Conservation (phyloP, 2,888 invertebrate species). For the Harpagoxenus sublaevis region DNA sequence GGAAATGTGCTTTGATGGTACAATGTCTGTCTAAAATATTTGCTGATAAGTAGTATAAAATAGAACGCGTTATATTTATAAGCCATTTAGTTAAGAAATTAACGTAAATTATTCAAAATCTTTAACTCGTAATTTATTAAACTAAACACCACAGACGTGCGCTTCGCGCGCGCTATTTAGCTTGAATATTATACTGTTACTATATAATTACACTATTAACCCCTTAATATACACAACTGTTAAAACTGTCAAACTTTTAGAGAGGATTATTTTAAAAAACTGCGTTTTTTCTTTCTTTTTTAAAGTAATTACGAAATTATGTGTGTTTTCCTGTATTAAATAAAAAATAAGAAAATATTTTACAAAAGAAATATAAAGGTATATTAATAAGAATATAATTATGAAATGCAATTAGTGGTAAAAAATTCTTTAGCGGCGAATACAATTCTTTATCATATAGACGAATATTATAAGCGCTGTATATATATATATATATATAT, state of each 20-base stretch:
- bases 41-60: slow-evolving; percentile 19
- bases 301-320: not conserved
- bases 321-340: not conserved
- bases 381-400: not conserved
- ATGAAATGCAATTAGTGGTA: not conserved
- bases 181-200: too few relatives aligned
- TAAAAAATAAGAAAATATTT: not conserved
- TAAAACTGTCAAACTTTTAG: too few relatives aligned
- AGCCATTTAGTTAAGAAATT: not conserved
- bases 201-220: too few relatives aligned
- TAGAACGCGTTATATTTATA: not conserved
- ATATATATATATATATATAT: too few relatives aligned
- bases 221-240: too few relatives aligned
- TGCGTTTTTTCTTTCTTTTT: not conserved
- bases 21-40: slow-evolving; percentile 15
- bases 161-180: too few relatives aligned
- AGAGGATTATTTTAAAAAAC: not conserved
- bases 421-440: not conserved
- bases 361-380: not conserved
- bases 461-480: not conserved
- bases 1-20: not conserved
- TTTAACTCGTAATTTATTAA: not conserved
- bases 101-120: not conserved
- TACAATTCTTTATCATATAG: not conserved
- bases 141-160: too few relatives aligned